Evolutionary conservation across 2,113 vertebrate genomes (phyloP).

Genomic region (Petaurus breviceps): DNA sequence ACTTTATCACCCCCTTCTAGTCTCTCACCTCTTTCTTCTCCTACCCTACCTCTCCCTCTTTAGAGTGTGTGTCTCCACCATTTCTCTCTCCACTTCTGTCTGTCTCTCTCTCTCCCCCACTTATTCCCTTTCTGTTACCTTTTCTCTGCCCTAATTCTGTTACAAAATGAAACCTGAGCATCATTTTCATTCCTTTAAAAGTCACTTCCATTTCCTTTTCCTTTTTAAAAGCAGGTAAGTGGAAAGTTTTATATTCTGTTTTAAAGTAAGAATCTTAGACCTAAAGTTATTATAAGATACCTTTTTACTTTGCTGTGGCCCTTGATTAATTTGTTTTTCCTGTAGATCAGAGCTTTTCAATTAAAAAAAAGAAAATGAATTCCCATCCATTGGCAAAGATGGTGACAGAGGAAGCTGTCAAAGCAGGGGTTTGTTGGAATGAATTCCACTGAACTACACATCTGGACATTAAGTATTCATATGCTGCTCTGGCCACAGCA

Average conservation of each 20-base stretch:
- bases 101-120: too few relatives aligned
- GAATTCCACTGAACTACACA: not conserved
- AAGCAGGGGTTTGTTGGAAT: not conserved
- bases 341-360: slow-evolving; percentile 52
- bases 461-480: slow-evolving; percentile 38
- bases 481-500: slow-evolving; percentile 1
- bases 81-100: not conserved
- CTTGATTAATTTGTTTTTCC: slow-evolving; percentile 48
- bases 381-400: not conserved
- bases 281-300: slow-evolving; percentile 64
- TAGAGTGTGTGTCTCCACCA: too few relatives aligned
- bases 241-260: slow-evolving; percentile 23
- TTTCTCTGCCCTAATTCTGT: not conserved
- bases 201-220: slow-evolving; percentile 9
- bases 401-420: not conserved
- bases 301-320: slow-evolving; percentile 52
- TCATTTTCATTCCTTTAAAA: not conserved
- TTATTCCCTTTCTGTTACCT: not conserved
- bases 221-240: slow-evolving; percentile 34
- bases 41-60: too few relatives aligned
- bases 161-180: not conserved
- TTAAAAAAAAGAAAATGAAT: slow-evolving; percentile 56
- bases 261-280: slow-evolving; percentile 39
- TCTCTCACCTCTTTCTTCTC: too few relatives aligned
- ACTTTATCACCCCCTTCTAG: not conserved